Evolutionary conservation across 2,888 invertebrate genomes (phyloP), one percentile per base, ranked within the genome.

Genomic region (Xestia xanthographa): DNA sequence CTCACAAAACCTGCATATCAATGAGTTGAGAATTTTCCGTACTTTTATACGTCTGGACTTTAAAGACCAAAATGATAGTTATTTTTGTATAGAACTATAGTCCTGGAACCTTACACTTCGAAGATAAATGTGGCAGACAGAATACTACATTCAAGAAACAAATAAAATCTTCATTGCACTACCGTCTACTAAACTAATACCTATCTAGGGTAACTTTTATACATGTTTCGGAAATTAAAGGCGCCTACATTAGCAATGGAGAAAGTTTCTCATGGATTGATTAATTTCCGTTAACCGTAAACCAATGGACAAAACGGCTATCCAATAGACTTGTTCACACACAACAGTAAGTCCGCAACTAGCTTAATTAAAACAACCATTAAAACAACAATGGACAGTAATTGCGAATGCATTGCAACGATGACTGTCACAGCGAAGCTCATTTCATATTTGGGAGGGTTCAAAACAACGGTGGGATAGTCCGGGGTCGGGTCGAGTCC

Each of bases 391-490:
- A 90, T 90, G 85, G 82, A 72, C 77, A 84, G 82, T 89, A 89
- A 91, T 90, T 87, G 80, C 84, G 76, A 87, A 84, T 86, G 84
- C 86, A 80, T 86, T 78, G 73, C 85, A 72, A 77, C 82, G 87
- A 89, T 88, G 89, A 87, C 86, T 82, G 88, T 87, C 86, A 86
- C 77, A 80, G 75, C 79, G 74, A 78, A 87, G 73, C 87, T 83
- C 86, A 86, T 87, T 87, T 88, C 81, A 86, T 85, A 89, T 88
- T 90, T 87, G 75, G 87, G 84, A 87, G 89, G 90, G 89, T 87
- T 82, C 86, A 81, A 89, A 88, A 87, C 88, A 86, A 86, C 84
- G 78, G 83, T 72, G 81, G 77, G 72, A 72, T 66, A 70, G 72
- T 63, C 60, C 63, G 72, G 76, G 79, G 82, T 74, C 77, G 86